These are phyloP conservation scores for Vanessa tameamea DNA, from an alignment of 1,140 invertebrate species.

Conservation along the genomic window DNA sequence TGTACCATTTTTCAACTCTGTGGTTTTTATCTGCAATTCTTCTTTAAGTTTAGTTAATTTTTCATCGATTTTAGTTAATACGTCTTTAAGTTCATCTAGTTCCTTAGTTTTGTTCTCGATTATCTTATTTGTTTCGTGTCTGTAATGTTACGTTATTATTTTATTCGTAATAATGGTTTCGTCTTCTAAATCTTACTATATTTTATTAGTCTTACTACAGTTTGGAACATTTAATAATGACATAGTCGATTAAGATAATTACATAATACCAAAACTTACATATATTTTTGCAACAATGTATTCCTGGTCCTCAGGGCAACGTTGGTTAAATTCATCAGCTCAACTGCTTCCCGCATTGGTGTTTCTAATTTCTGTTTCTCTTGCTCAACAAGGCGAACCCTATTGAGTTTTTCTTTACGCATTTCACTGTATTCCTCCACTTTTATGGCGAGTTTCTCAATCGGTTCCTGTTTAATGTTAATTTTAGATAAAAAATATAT, in stretches of 20 bases:
- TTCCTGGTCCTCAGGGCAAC: conserved; percentile 85
- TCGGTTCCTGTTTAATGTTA: conserved; percentile 83
- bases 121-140: conserved; percentile 79
- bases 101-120: conserved; percentile 75
- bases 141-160: conserved; percentile 35
- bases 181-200: too few species aligned
- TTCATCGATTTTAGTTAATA: conserved; percentile 81
- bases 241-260: background rate
- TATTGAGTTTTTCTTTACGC: conserved; percentile 92
- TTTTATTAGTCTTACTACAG: background rate
- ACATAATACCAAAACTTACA: conserved; percentile 74
- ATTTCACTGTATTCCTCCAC: conserved; percentile 91
- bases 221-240: background rate
- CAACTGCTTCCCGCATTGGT: conserved; percentile 93
- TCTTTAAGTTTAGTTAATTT: conserved; percentile 81
- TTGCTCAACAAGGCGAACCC: conserved; percentile 93
- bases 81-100: conserved; percentile 78
- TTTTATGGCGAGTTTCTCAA: conserved; percentile 88
- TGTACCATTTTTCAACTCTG: conserved; percentile 79
- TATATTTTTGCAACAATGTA: conserved; percentile 85
- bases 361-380: conserved; percentile 93
- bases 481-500: too few species aligned
- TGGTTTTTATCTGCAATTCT: conserved; percentile 80
- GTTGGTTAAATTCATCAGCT: conserved; percentile 91
- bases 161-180: too few species aligned